Base-by-base conservation (phyloP, 2,797 vertebrate species). In the Enteromius anoplus region DNA sequence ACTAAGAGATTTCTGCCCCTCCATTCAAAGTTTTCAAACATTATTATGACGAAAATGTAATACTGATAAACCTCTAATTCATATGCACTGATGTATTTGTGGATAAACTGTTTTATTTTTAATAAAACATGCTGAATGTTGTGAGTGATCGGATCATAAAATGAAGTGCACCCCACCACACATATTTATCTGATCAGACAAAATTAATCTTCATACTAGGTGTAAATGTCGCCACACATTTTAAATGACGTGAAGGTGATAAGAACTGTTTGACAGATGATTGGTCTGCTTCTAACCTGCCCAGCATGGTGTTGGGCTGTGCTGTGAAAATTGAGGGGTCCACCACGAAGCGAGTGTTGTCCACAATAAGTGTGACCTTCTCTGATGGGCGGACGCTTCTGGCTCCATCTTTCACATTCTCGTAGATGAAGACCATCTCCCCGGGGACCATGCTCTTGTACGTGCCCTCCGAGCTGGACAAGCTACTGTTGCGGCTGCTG, bases 301-400 rank as follows among this genome's bases (percentile, higher is more conserved):
- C 98, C 95, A 99, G 92, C 98, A 99, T 99, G n/a, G 98, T 99
- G 89, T 99, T 99, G 88, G 98, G 97, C 68, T 99, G 98, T 88
- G 98, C 98, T 6, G 96, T 99, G 90, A 99, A 99, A 93, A 99
- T 98, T 45, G 97, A 95, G 42, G 98, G 98, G 92, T 99, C 98
- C 45, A 99, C 97, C 78, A 99, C 97, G 89, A 99, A 99, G 93
- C 97, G 97, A 11, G 97, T 99, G 91, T 98, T 98, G 91, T 99
- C 98, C 86, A 99, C 98, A 37, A 99, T 99, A 14, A 99, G 94
- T 0, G 98, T 99, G 64, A 99, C 97, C 90, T 98, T 95, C 91
- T 99, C 98, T 0, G 97, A 96, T 0, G 96, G 96, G 81, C 98
- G 92, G 21, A 96, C 80, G 34, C 92, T 98, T 80, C 97, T 94